Evolutionary conservation across 1,140 invertebrate species (phyloP).

Genomic region (roundworm (Caenorhabditis elegans)): DNA sequence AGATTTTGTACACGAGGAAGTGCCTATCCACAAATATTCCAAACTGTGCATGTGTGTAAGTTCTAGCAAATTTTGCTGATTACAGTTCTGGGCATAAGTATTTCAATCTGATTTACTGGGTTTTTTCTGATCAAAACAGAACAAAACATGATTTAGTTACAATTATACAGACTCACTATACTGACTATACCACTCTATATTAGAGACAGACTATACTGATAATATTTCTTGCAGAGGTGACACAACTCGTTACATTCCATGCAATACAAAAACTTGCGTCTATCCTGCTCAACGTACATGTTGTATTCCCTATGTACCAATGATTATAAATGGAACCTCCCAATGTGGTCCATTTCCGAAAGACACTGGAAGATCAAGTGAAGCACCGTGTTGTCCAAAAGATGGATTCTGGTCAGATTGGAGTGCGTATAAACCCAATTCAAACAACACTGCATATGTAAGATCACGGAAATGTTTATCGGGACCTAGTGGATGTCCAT

Average conservation of each 20-base stretch:
- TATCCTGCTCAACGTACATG: not conserved
- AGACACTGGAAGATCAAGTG: not conserved
- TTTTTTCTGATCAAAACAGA: too few relatives aligned
- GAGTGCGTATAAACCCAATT: not conserved
- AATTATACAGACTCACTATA: too few relatives aligned
- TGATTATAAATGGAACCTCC: not conserved
- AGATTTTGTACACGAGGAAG: not conserved
- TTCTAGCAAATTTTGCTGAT: not conserved
- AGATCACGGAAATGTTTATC: not conserved
- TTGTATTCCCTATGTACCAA: slow-evolving; percentile 4
- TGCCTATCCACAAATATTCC: not conserved
- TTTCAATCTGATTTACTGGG: too few relatives aligned
- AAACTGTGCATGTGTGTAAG: not conserved
- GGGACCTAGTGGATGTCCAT: not conserved
- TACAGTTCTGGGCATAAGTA: too few relatives aligned
- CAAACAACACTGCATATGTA: not conserved
- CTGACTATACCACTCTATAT: too few relatives aligned
- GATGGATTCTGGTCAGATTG: not conserved
- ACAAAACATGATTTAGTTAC: too few relatives aligned
- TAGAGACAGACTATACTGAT: too few relatives aligned
- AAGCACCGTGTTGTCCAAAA: not conserved
- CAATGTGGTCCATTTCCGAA: not conserved
- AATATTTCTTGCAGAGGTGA: not conserved
- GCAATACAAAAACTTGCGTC: not conserved
- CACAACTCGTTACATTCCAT: not conserved